Conservation (phyloP, 2,888 invertebrate genomes). For the Pseudeuparius sepicola region DNA sequence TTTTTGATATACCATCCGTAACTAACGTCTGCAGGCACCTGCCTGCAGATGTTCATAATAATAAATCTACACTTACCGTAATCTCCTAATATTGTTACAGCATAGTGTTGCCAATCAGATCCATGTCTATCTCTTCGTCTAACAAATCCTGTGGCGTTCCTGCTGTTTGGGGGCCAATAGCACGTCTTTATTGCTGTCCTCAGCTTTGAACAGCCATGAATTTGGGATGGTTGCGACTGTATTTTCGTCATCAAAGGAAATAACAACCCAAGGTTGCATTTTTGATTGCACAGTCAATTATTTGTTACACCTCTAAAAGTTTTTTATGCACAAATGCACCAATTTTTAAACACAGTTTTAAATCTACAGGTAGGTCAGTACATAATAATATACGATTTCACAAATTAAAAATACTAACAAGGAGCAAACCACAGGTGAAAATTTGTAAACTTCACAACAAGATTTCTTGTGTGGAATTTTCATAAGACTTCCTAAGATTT, state of each 20-base stretch:
- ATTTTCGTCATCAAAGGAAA: conserved; percentile 15
- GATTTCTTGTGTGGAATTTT: no score
- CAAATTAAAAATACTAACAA: conserved; percentile 11
- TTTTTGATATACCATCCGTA: no score
- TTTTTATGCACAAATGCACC: no score
- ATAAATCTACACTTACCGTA: conserved; percentile 6
- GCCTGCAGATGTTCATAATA: conserved; percentile 1
- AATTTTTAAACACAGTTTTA: no score
- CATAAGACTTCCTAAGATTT: no score
- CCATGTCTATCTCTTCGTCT: conserved; percentile 14
- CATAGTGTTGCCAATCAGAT: conserved; percentile 14
- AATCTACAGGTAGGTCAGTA: no score
- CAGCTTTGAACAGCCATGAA: conserved; percentile 14
- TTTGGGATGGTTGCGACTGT: conserved; percentile 14
- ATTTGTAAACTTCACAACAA: no score
- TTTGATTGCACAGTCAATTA: no score
- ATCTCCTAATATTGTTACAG: conserved; percentile 15
- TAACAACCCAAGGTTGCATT: conserved; percentile 16
- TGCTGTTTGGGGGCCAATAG: conserved; percentile 16
- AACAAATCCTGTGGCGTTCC: conserved; percentile 15
- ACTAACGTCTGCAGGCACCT: no score
- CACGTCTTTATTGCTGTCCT: conserved; percentile 14
- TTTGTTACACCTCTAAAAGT: no score
- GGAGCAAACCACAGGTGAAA: no score
- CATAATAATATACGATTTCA: no score